phyloP scores from a whole-genome alignment of 2,797 vertebrate species.

The Eulemur coronatus region DNA sequence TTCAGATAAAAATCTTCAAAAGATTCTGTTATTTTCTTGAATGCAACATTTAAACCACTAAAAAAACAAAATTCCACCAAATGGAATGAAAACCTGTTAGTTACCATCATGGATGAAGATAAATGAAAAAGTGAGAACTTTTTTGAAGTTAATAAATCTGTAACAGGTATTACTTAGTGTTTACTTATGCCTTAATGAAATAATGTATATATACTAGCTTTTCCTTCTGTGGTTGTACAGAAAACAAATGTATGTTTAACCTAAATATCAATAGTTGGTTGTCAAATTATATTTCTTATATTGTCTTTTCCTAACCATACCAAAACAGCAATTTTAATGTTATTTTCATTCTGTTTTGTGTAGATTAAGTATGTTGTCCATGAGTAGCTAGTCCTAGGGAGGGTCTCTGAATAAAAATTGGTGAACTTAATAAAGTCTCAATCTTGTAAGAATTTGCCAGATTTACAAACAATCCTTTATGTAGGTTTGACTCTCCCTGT shows the following conservation, averaged over 20 bases:
- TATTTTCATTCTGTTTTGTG: neutral
- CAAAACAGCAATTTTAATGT: neutral
- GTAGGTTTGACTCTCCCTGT: neutral
- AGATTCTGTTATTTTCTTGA: neutral
- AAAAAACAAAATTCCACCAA: neutral
- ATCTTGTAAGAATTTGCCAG: neutral
- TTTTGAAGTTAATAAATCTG: neutral
- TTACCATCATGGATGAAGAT: neutral
- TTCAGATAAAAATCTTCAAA: constrained; percentile 21
- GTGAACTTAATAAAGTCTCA: neutral
- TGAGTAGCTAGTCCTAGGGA: neutral
- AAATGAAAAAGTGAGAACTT: neutral
- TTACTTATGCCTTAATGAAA: neutral
- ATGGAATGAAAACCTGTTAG: neutral
- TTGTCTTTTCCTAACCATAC: neutral
- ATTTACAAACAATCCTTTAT: neutral
- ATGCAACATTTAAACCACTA: neutral
- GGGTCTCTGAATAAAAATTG: neutral
- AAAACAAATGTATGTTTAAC: neutral
- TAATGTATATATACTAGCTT: neutral
- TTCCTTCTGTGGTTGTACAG: neutral
- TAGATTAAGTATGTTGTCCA: neutral
- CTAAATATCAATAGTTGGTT: neutral
- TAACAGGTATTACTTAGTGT: neutral
- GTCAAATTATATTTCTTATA: neutral